Percentiles rank a stretch among this genome's conserved stretches.
Evolutionary conservation across 2,113 vertebrate species (phyloP).

Genomic region (Cinclus mexicanus): DNA sequence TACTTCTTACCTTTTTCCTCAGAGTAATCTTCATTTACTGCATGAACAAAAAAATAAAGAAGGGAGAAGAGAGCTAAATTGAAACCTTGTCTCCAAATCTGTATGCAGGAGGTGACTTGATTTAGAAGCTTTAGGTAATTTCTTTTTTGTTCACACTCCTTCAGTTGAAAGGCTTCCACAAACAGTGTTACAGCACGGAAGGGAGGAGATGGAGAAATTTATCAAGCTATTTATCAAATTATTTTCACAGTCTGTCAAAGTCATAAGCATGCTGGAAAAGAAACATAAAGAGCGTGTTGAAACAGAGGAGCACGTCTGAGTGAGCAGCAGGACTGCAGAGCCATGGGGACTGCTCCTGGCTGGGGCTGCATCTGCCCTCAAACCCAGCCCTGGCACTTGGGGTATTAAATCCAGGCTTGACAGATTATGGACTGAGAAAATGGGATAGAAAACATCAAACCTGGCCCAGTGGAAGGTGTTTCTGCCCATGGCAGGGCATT

Average conservation of each 20-base stretch:
- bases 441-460: neutral
- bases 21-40: constrained; percentile 24
- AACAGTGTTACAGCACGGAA: neutral
- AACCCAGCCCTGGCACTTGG: neutral
- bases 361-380: neutral
- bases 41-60: neutral
- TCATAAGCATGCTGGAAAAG: neutral
- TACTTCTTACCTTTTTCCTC: neutral
- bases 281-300: neutral
- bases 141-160: constrained; percentile 55
- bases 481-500: neutral
- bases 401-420: neutral
- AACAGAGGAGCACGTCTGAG: neutral
- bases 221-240: constrained; percentile 57
- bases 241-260: constrained; percentile 56
- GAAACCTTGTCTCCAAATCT: constrained; percentile 51
- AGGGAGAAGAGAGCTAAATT: constrained; percentile 28
- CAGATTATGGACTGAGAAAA: neutral
- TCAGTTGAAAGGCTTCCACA: constrained; percentile 34
- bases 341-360: neutral
- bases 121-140: constrained; percentile 56
- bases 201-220: constrained; percentile 47
- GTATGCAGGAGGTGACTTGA: constrained; percentile 44
- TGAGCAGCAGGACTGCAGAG: neutral
- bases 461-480: neutral